These are phyloP conservation scores for Sogatella furcifera DNA, from an alignment of 1,140 invertebrate genomes.

Conservation along the genomic window DNA sequence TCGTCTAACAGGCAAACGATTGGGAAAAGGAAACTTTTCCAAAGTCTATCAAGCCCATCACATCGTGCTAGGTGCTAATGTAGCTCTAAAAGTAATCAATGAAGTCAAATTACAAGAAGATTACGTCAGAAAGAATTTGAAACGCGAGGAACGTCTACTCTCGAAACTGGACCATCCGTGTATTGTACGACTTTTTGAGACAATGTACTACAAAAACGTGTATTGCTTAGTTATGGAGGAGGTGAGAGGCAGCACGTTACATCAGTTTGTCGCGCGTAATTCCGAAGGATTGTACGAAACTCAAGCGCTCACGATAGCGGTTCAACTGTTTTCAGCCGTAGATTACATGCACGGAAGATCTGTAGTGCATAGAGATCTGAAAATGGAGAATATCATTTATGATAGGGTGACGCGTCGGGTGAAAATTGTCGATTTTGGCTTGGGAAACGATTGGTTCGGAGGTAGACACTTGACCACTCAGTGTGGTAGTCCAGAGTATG, in stretches of 20 bases:
- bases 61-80: conserved; percentile 41
- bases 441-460: conserved; percentile 50
- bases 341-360: conserved; percentile 53
- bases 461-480: conserved; percentile 49
- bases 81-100: conserved; percentile 16
- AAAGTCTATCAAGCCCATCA: conserved; percentile 45
- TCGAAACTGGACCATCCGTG: conserved; percentile 52
- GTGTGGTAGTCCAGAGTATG: conserved; percentile 65
- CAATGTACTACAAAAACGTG: conserved; percentile 46
- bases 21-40: conserved; percentile 49
- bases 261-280: conserved; percentile 45
- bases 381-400: conserved; percentile 67
- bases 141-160: conserved; percentile 52
- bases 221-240: conserved; percentile 58
- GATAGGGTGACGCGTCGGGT: conserved; percentile 47
- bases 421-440: conserved; percentile 64
- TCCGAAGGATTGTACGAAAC: conserved; percentile 46
- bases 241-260: conserved; percentile 53
- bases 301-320: conserved; percentile 41
- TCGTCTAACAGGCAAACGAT: conserved; percentile 40
- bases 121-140: conserved; percentile 51
- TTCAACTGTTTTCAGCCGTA: conserved; percentile 54
- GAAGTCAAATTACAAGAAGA: conserved; percentile 34
- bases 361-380: conserved; percentile 58
- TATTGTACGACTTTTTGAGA: conserved; percentile 54